A percentile compares a stretch with the other conserved stretches of the same genome.
phyloP scores from a whole-genome alignment of 2,113 vertebrate species.

The Rafetus swinhoei region DNA sequence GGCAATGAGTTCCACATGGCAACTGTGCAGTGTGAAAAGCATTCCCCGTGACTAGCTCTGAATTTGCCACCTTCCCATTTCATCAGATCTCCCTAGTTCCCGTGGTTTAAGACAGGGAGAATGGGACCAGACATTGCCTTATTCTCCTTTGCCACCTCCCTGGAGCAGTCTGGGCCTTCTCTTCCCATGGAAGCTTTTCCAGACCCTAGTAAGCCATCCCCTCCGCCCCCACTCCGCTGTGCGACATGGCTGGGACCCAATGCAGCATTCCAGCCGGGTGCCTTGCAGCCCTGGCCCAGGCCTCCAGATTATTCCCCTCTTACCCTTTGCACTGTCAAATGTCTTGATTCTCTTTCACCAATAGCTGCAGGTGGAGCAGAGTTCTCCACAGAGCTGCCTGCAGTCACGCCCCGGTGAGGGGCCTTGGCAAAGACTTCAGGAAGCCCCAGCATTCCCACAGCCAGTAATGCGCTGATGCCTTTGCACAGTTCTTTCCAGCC shows the following conservation, averaged over 20 bases:
- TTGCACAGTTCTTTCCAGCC: background rate
- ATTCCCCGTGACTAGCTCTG: background rate
- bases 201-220: background rate
- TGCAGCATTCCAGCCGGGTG: background rate
- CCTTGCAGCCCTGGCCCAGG: background rate
- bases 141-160: background rate
- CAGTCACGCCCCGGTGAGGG: rapidly evolving
- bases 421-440: background rate
- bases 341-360: background rate
- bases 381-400: background rate
- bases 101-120: background rate
- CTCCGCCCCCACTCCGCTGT: background rate
- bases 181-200: background rate
- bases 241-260: background rate
- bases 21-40: background rate
- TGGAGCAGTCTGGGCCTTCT: background rate
- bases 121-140: background rate
- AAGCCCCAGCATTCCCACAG: background rate
- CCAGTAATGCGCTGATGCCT: rapidly evolving
- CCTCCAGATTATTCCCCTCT: background rate
- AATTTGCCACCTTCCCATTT: background rate
- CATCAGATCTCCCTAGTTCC: background rate
- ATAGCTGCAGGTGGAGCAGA: background rate
- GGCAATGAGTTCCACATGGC: background rate
- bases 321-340: rapidly evolving